phyloP scores from a whole-genome alignment of 2,888 invertebrate species.

The Eupithecia abbreviata region DNA sequence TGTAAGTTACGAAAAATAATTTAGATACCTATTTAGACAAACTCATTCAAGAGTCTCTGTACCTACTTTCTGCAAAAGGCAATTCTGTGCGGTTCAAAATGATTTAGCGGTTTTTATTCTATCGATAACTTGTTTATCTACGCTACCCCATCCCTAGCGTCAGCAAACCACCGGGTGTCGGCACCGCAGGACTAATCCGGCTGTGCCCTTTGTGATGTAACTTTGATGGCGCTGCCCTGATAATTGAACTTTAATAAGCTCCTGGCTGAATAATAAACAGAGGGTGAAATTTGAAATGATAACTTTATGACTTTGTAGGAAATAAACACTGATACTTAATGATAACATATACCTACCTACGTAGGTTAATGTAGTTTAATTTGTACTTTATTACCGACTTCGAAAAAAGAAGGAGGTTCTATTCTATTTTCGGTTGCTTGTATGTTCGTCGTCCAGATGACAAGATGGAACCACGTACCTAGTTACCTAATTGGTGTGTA shows the following conservation, averaged over 20 bases:
- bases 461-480: too few species aligned
- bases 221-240: constrained; percentile 33
- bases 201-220: constrained; percentile 49
- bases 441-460: too few species aligned
- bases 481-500: neutral
- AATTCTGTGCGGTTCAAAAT: neutral
- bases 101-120: neutral
- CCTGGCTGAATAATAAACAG: constrained; percentile 23
- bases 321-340: neutral
- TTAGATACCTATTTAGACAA: neutral
- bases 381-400: too few species aligned
- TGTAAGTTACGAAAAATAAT: too few species aligned
- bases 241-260: constrained; percentile 38
- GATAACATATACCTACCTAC: too few species aligned
- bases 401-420: too few species aligned
- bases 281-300: constrained; percentile 19
- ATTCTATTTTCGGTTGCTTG: too few species aligned
- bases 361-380: too few species aligned
- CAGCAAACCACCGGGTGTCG: constrained; percentile 41
- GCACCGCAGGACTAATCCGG: constrained; percentile 42
- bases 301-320: constrained; percentile 21
- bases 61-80: neutral
- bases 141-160: constrained; percentile 14
- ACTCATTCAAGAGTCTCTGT: neutral
- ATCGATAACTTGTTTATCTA: neutral